Percentiles rank a stretch among this genome's conserved stretches.
These are phyloP conservation scores for Hydrotaea cyrtoneurina DNA, from an alignment of 2,888 invertebrate genomes.

Conservation along the genomic window DNA sequence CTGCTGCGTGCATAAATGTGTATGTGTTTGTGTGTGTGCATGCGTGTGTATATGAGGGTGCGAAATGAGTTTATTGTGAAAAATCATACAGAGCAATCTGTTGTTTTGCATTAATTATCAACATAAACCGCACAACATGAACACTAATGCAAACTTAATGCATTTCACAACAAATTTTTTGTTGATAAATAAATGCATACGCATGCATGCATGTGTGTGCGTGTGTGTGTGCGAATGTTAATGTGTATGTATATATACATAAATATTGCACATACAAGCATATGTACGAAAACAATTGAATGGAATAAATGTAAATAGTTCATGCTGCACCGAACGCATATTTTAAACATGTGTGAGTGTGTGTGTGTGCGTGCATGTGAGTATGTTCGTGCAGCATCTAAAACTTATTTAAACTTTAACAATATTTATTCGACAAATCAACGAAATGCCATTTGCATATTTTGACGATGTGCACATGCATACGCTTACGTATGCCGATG, in stretches of 20 bases:
- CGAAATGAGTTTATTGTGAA: conserved; percentile 26
- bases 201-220: not conserved
- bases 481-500: conserved; percentile 41
- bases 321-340: not conserved
- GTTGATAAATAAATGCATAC: conserved; percentile 6
- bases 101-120: conserved; percentile 67
- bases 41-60: conserved; percentile 25
- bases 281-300: conserved; percentile 1
- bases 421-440: conserved; percentile 61
- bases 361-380: not conserved
- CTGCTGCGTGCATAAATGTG: not conserved
- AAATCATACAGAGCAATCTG: conserved; percentile 56
- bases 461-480: conserved; percentile 46
- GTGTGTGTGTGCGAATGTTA: not conserved
- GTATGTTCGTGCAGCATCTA: conserved; percentile 29
- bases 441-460: conserved; percentile 60
- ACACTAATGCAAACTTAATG: conserved; percentile 76
- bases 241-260: not conserved
- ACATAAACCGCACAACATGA: conserved; percentile 63
- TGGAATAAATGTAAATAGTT: conserved; percentile 16
- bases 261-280: conserved; percentile 12
- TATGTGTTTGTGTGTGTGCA: not conserved
- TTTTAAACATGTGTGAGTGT: no score
- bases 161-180: conserved; percentile 68
- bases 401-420: conserved; percentile 63